Percentiles rank a stretch among this genome's conserved stretches.
Evolutionary conservation across 2,113 vertebrate genomes (phyloP).

Genomic region (Pteropus alecto): DNA sequence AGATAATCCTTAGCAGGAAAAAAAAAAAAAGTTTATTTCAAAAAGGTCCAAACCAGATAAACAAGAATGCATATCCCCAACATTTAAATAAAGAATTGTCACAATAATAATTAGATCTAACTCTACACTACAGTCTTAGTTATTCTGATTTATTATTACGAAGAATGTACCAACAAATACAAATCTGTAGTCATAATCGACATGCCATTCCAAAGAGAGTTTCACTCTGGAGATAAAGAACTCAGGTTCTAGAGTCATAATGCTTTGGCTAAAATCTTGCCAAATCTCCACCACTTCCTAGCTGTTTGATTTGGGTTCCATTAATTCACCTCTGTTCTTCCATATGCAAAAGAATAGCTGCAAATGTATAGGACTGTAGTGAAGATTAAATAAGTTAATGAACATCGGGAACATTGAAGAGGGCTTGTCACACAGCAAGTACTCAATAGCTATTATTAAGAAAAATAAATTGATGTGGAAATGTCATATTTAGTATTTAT

Average conservation of each 20-base stretch:
- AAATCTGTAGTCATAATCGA: neutral
- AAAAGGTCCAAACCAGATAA: neutral
- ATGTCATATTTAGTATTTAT: neutral
- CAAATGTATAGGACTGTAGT: neutral
- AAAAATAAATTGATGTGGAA: neutral
- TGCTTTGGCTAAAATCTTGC: neutral
- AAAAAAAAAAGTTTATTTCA: neutral
- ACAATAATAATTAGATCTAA: neutral
- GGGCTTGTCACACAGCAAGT: neutral
- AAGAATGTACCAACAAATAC: neutral
- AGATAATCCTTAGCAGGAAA: neutral
- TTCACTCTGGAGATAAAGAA: neutral
- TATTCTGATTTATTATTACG: neutral
- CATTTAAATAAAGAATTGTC: neutral
- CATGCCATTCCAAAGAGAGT: neutral
- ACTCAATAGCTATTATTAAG: neutral
- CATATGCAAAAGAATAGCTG: neutral
- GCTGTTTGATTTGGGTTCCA: neutral
- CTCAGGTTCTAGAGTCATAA: neutral
- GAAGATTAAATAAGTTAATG: neutral
- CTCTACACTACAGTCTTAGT: neutral
- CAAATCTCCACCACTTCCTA: neutral
- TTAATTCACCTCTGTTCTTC: neutral
- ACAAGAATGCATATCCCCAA: neutral
- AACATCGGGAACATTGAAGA: neutral